Evolutionary conservation across 2,888 invertebrate species (phyloP), one percentile per base, ranked within the genome.

Genomic region (Ormyrus rosae): DNA sequence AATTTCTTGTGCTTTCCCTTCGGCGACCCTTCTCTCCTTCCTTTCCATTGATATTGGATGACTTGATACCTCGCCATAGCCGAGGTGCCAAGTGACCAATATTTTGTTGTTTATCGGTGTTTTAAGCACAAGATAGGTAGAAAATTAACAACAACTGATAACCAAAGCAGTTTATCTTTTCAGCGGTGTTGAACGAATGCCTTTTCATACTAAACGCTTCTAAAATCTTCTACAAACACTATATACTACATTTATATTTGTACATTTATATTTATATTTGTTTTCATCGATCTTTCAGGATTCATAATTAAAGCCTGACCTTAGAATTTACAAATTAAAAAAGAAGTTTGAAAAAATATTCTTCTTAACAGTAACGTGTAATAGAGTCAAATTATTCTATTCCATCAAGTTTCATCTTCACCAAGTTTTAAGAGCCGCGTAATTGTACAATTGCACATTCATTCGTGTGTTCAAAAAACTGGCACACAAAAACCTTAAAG

Each of bases 391-490:
- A 78, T 72, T 70, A 72, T 67, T 72, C 72, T 68, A 68, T 71
- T 71, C 51, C 58, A 71, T 78, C 45, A 70, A 71, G 67, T 78
- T 65, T 67, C 13, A 60, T n/a, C 65, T 65, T 67, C 53, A 11
- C 58, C 5, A 60, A 72, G 71, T 67, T 78, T 78, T 60, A 67
- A 67, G 58, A 70, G 19, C 48, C 58, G n/a, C n/a, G n/a, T 67
- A 78, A 72, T 78, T 71, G 60, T 8, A 5, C 45, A 77, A 77
- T 77, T 70, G 69, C 50, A 10, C 69, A 69, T 76, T 50, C 77
- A 19, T 63, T 19, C 9, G 2, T n/a, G 46, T 19, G 6, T 34
- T 50, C 11, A 6, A 11, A 0, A 5, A 11, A 48, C 51, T 58
- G 19, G 58, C 45, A 69, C 46, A 58, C 51, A 71, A 11, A 63